Percentiles rank a stretch among this genome's conserved stretches.
phyloP scores from a whole-genome alignment of 2,113 vertebrate genomes.

The Ictalurus punctatus region DNA sequence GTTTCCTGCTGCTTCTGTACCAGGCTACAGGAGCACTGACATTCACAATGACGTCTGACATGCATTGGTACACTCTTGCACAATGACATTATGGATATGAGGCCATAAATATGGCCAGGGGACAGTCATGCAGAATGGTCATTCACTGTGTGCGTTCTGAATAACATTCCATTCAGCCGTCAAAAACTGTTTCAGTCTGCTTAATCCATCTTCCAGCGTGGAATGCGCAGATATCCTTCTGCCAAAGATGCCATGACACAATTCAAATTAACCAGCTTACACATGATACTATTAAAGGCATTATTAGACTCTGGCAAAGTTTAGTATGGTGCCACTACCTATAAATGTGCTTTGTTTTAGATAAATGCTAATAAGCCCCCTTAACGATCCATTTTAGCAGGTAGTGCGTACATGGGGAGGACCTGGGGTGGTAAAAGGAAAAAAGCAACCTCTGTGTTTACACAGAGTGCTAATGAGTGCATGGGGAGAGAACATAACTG shows the following conservation, averaged over 20 bases:
- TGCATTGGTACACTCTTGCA: slow-evolving; percentile 36
- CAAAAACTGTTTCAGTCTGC: slow-evolving; percentile 32
- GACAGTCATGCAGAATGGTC: slow-evolving; percentile 24
- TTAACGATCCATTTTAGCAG: slow-evolving; percentile 34
- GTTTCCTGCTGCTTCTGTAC: slow-evolving; percentile 41
- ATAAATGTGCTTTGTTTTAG: slow-evolving; percentile 36
- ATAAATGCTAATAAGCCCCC: slow-evolving; percentile 50
- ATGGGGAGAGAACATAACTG: slow-evolving; percentile 33
- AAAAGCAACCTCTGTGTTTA: slow-evolving; percentile 44
- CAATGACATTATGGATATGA: slow-evolving; percentile 42
- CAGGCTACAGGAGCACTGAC: slow-evolving; percentile 46
- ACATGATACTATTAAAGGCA: slow-evolving; percentile 37
- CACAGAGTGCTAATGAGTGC: slow-evolving; percentile 47
- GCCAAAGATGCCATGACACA: too few species aligned
- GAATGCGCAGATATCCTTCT: neutral
- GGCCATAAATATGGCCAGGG: slow-evolving; percentile 13
- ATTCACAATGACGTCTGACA: slow-evolving; percentile 51
- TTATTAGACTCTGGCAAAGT: slow-evolving; percentile 36
- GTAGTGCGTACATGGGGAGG: slow-evolving; percentile 16
- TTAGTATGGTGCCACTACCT: neutral
- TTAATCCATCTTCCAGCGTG: neutral
- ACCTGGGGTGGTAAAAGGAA: slow-evolving; percentile 20
- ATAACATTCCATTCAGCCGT: slow-evolving; percentile 9
- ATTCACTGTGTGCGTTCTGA: neutral
- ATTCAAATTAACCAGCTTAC: slow-evolving; percentile 14